Conservation (phyloP, 23 tunicate genomes). For the Trididemnum nubilum region DNA sequence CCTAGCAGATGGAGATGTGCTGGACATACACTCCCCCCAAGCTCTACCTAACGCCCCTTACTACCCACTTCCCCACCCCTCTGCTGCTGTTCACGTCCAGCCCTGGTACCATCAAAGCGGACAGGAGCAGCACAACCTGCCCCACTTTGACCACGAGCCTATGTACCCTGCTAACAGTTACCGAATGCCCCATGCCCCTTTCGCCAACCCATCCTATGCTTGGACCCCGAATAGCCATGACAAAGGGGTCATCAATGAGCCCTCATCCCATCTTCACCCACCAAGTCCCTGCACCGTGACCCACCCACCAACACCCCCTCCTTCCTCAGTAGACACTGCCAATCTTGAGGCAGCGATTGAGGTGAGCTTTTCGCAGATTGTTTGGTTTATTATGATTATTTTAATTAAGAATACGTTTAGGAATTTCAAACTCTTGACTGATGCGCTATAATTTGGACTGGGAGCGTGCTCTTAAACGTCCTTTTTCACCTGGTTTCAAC, state of each 20-base stretch:
- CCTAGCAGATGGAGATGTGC: constrained; percentile 52
- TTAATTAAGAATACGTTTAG: neutral
- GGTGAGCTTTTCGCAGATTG: constrained; percentile 31
- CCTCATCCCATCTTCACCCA: constrained; percentile 38
- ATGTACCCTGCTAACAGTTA: constrained; percentile 42
- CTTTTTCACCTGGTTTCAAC: too few relatives aligned
- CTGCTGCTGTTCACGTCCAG: neutral
- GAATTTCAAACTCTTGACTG: neutral
- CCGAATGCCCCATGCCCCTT: constrained; percentile 11
- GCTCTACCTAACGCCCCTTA: constrained; percentile 32
- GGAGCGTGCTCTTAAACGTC: too few relatives aligned
- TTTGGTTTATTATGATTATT: neutral
- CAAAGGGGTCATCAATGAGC: constrained; percentile 30
- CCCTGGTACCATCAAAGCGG: constrained; percentile 8
- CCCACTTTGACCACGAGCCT: neutral
- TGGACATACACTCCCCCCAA: constrained; percentile 66
- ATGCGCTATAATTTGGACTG: too few relatives aligned
- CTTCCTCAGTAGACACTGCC: constrained; percentile 80
- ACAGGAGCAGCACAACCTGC: neutral
- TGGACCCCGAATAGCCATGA: constrained; percentile 34
- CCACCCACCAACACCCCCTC: constrained; percentile 94
- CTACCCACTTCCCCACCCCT: constrained; percentile 26
- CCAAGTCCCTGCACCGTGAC: constrained; percentile 76
- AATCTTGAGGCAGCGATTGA: constrained; percentile 82
- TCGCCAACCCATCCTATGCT: neutral